These are phyloP conservation scores for Solenopsis fugax DNA, from an alignment of 1,140 invertebrate species.

Conservation along the genomic window DNA sequence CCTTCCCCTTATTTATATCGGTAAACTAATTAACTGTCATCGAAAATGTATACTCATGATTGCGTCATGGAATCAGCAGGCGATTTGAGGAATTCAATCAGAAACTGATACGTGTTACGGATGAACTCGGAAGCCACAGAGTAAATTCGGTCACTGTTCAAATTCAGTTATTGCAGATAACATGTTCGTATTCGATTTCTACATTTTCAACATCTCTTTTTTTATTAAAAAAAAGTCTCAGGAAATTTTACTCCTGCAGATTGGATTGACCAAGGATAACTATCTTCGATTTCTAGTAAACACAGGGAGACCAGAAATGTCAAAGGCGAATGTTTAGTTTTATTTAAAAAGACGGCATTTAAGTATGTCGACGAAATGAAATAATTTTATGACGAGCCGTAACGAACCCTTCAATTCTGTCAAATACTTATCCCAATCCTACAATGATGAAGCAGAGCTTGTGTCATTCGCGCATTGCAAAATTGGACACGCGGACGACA, in stretches of 20 bases:
- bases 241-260: neutral
- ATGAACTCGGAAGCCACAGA: conserved; percentile 2
- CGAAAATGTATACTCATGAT: neutral
- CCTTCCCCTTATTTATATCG: neutral
- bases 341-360: neutral
- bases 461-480: conserved; percentile 73
- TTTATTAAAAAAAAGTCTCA: neutral
- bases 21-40: neutral
- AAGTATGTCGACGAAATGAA: neutral
- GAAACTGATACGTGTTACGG: neutral
- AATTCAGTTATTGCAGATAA: neutral
- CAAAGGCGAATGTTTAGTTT: neutral
- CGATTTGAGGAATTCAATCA: conserved; percentile 27
- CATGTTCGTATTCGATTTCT: neutral
- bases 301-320: neutral
- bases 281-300: neutral
- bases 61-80: neutral
- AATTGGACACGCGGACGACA: conserved; percentile 58
- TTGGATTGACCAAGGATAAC: neutral
- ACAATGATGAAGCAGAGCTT: conserved; percentile 70
- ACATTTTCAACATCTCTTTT: conserved; percentile 17
- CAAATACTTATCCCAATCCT: conserved; percentile 50
- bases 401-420: conserved; percentile 74
- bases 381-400: conserved; percentile 21
- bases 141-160: neutral